A percentile compares a stretch with the other conserved stretches of the same genome.
Evolutionary conservation across 1,140 invertebrate species (phyloP).

Genomic region (Drosophila hydei): DNA sequence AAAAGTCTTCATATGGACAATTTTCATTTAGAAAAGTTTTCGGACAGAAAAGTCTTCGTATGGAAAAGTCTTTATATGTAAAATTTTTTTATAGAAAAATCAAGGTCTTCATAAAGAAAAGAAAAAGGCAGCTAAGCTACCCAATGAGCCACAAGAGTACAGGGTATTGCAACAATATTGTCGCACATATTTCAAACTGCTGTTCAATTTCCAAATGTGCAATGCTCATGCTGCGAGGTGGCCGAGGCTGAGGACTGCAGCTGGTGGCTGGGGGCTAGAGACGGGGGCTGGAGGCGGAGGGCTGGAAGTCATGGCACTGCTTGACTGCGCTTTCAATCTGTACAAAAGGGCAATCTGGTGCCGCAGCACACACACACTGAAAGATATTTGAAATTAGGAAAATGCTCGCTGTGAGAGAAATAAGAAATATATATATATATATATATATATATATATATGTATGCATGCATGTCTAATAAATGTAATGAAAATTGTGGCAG

Average conservation of each 20-base stretch:
- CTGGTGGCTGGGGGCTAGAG: neutral
- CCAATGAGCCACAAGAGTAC: neutral
- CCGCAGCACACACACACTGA: too few relatives aligned
- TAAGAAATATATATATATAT: slow-evolving; percentile 41
- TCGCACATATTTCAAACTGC: slow-evolving; percentile 37
- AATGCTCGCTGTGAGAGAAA: slow-evolving; percentile 29
- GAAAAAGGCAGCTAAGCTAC: neutral
- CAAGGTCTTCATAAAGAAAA: neutral
- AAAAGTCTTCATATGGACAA: too few relatives aligned
- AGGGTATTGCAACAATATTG: slow-evolving; percentile 40
- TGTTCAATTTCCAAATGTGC: slow-evolving; percentile 54
- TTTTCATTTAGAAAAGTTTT: too few relatives aligned
- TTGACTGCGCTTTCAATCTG: slow-evolving; percentile 79
- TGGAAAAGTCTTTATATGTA: too few relatives aligned
- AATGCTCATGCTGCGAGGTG: neutral
- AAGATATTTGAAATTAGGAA: slow-evolving; percentile 73
- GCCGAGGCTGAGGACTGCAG: neutral
- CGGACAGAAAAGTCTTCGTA: too few relatives aligned
- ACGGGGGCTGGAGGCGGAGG: neutral
- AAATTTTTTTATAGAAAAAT: too few relatives aligned
- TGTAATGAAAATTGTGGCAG: slow-evolving; percentile 49
- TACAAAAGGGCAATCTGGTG: slow-evolving; percentile 56
- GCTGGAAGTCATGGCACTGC: slow-evolving; percentile 35
- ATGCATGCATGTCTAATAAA: slow-evolving; percentile 34
- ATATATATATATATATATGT: slow-evolving; percentile 28